Base-by-base conservation (phyloP, 2,113 vertebrate genomes). In the Melanerpes aurifrons region DNA sequence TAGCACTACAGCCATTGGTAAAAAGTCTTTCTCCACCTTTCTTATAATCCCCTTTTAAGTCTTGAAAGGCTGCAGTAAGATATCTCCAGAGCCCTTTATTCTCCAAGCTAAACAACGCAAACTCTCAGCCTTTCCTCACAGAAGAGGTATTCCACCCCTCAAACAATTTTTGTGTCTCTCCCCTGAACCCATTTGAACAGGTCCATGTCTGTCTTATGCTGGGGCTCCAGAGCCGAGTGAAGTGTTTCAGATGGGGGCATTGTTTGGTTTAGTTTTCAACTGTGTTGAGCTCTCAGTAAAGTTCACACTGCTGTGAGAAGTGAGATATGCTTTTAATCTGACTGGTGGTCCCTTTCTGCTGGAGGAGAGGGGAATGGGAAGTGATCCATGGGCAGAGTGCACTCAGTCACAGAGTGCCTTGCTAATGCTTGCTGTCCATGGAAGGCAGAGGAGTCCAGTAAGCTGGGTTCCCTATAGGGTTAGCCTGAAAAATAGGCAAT, bases 301-400 rank as follows among this genome's bases (percentile, higher is more conserved):
- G 50, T 28, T 73, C 68, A 21, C 0, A 0, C 66, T 14, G 40
- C 16, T 76, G 21, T 0, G 3, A 59, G 64, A 79, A 28, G 0
- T 26, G 64, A 67, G 50, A 29, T 37, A 1, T 0, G 0, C 32
- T 71, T 86, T 18, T 47, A 31, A 14, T 3, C 3, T 70, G 29
- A 22, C 8, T 31, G 22, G 21, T 2, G 1, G 14, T 57, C 12
- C 19, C 19, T 78, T 67, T 71, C 32, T 61, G n/a, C 43, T 67
- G 69, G 17, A 47, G 58, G 35, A 54, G 26, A 80, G 25, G 57
- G 26, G 7, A 76, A 77, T 15, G 19, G 12, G 40, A 37, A 86
- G 29, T 1, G 1, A 73, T 28, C 53, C 35, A 7, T 6, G 9
- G n/a, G 26, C 25, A 56, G 35, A 57, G 24, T 6, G 15, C 32